Percentiles rank a stretch among this genome's conserved stretches.
Conservation (phyloP, 2,888 invertebrate species). For the Cheilosia variabilis region DNA sequence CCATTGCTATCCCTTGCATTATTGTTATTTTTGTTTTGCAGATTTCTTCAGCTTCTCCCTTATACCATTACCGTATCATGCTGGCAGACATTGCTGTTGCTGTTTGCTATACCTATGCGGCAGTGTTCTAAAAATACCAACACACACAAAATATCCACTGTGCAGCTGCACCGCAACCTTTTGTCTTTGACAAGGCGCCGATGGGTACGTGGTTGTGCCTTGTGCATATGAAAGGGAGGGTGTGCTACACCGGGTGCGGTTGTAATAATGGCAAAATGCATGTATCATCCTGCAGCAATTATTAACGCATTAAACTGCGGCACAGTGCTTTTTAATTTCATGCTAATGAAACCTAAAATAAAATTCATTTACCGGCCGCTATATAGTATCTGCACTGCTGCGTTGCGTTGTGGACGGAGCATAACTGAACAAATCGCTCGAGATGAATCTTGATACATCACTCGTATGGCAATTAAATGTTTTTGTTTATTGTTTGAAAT, state of each 20-base stretch:
- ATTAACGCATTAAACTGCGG: conserved; percentile 34
- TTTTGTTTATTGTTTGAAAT: background rate
- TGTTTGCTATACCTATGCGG: conserved; percentile 7
- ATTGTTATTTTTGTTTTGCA: background rate
- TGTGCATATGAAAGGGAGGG: background rate
- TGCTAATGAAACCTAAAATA: conserved; percentile 35
- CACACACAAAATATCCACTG: conserved; percentile 7
- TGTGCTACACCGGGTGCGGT: background rate
- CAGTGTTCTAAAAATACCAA: conserved; percentile 60
- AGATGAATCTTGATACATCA: background rate
- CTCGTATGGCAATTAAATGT: background rate
- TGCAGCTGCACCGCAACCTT: conserved; percentile 14
- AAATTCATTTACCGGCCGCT: background rate
- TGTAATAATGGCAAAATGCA: background rate
- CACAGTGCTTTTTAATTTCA: conserved; percentile 38
- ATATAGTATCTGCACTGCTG: conserved; percentile 14
- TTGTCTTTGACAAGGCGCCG: conserved; percentile 37
- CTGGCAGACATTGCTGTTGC: background rate
- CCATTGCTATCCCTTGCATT: background rate
- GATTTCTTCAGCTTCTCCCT: background rate
- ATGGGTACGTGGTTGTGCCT: background rate
- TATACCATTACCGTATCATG: background rate
- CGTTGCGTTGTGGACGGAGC: background rate
- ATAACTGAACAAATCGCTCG: background rate
- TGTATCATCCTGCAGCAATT: conserved; percentile 14